phyloP scores from a whole-genome alignment of 2,113 vertebrate species.

The Dasypus novemcinctus region DNA sequence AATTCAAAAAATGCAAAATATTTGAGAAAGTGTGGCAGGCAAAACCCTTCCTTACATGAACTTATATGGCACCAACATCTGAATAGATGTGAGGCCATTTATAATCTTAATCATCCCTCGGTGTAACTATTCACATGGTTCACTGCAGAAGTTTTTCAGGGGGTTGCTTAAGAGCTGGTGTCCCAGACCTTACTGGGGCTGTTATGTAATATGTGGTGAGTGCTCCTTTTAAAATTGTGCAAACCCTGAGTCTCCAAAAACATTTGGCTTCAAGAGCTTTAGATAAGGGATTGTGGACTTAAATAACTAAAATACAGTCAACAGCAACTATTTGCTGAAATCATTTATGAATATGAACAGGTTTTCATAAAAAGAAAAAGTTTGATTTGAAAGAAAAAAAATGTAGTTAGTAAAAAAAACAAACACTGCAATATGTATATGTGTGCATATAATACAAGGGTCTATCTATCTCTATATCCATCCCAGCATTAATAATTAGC shows the following conservation, averaged over 20 bases:
- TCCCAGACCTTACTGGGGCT: not conserved
- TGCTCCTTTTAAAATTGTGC: not conserved
- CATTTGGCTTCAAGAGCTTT: not conserved
- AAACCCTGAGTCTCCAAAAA: not conserved
- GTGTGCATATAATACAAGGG: too few species aligned
- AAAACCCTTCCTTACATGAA: not conserved
- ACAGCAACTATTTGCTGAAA: not conserved
- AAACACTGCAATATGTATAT: not conserved
- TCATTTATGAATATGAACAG: not conserved
- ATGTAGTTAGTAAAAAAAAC: not conserved
- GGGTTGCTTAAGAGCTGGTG: not conserved
- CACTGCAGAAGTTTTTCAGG: not conserved
- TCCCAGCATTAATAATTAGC: not conserved
- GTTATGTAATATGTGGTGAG: not conserved
- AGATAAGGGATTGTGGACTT: not conserved
- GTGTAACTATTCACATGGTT: not conserved
- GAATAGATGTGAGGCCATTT: not conserved
- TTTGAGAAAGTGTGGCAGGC: not conserved
- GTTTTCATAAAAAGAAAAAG: not conserved
- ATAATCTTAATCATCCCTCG: constrained; percentile 9
- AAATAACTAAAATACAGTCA: constrained; percentile 16
- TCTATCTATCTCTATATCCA: not conserved
- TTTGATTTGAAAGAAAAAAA: constrained; percentile 25
- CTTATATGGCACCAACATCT: not conserved
- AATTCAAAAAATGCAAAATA: not conserved